phyloP scores from a whole-genome alignment of 2,888 invertebrate species.

The Plebejus melissa region DNA sequence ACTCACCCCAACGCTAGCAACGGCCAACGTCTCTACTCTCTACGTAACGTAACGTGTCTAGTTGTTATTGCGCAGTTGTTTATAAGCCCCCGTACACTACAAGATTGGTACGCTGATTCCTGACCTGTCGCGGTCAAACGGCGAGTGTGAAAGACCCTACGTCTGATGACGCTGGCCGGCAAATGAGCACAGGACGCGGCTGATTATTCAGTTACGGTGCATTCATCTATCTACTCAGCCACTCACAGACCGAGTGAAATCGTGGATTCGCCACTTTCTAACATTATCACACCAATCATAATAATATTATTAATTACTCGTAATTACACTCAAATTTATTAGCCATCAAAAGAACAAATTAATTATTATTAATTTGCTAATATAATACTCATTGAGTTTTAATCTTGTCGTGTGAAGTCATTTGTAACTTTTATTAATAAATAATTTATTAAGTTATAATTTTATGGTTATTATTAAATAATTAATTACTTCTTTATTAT shows the following conservation, averaged over 20 bases:
- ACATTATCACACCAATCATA: constrained; percentile 9
- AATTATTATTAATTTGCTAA: not conserved
- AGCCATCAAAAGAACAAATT: not conserved
- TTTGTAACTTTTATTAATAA: not conserved
- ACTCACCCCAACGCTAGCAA: too few species aligned
- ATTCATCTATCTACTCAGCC: constrained; percentile 48
- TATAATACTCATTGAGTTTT: not conserved
- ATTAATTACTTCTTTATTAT: not conserved
- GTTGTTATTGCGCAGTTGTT: not conserved
- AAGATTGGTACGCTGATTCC: not conserved
- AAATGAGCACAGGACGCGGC: constrained; percentile 55
- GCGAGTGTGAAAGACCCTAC: not conserved
- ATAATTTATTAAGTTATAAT: not conserved
- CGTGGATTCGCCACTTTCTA: constrained; percentile 1
- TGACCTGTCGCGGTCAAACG: not conserved
- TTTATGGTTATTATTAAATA: not conserved
- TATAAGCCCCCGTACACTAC: not conserved
- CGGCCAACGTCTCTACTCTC: too few species aligned
- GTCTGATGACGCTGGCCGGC: constrained; percentile 28
- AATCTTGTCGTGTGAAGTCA: not conserved
- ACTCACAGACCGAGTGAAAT: constrained; percentile 33
- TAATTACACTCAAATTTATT: constrained; percentile 15
- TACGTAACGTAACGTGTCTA: too few species aligned
- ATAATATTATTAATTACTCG: constrained; percentile 3
- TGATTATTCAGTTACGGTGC: constrained; percentile 58